These are phyloP conservation scores for Psephotus haematonotus DNA, from an alignment of 2,113 vertebrate species.

Conservation along the genomic window DNA sequence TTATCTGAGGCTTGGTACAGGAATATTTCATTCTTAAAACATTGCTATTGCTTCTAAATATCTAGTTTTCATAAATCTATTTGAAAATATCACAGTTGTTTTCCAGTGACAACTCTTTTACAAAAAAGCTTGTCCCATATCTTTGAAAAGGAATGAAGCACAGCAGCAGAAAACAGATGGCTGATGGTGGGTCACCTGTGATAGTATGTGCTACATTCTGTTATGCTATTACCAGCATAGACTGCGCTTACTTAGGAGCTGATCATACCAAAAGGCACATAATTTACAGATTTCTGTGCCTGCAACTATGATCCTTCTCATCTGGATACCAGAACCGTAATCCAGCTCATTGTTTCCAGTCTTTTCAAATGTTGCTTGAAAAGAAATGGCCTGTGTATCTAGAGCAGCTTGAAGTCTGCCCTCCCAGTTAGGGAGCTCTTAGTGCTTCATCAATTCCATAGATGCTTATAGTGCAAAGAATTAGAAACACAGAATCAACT, in stretches of 20 bases:
- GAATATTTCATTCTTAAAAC: neutral
- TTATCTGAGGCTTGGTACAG: neutral
- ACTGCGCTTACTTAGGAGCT: neutral
- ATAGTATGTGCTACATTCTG: neutral
- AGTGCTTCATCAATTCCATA: neutral
- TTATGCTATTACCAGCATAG: neutral
- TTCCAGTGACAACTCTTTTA: neutral
- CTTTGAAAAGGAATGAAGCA: conserved; percentile 1
- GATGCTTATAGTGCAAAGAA: neutral
- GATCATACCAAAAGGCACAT: neutral
- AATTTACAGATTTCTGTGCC: neutral
- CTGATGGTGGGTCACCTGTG: neutral
- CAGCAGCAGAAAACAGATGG: conserved; percentile 19
- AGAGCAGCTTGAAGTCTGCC: neutral
- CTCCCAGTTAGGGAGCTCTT: neutral
- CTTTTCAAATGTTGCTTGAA: neutral
- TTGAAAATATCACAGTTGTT: neutral
- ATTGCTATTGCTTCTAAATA: neutral
- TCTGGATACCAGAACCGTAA: neutral
- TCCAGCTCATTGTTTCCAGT: neutral
- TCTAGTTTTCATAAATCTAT: conserved; percentile 13
- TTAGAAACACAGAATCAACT: neutral
- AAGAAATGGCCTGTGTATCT: neutral
- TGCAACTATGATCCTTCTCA: neutral
- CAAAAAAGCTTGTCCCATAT: neutral